These are phyloP conservation scores for Hyles lineata DNA, from an alignment of 2,888 invertebrate species.

Conservation along the genomic window DNA sequence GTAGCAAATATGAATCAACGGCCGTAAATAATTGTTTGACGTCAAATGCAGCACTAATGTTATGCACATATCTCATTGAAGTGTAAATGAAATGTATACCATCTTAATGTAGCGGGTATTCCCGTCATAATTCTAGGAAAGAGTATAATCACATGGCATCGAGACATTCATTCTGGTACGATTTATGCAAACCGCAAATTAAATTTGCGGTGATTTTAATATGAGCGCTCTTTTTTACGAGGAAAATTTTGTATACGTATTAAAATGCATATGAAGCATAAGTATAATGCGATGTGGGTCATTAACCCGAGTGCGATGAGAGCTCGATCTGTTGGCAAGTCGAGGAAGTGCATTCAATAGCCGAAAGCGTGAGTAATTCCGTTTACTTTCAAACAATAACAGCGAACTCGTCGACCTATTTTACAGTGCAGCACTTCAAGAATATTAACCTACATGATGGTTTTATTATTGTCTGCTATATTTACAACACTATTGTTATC, in stretches of 20 bases:
- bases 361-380: slow-evolving; percentile 65
- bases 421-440: slow-evolving; percentile 31
- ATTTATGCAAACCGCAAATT: slow-evolving; percentile 14
- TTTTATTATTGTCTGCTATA: slow-evolving; percentile 13
- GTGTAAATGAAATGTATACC: not conserved
- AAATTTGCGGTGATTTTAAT: slow-evolving; percentile 1
- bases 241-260: slow-evolving; percentile 11
- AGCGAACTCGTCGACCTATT: slow-evolving; percentile 35
- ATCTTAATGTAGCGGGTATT: slow-evolving; percentile 1
- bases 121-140: slow-evolving; percentile 2
- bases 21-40: not conserved
- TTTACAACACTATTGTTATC: not conserved
- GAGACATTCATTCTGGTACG: slow-evolving; percentile 12
- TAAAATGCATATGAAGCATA: slow-evolving; percentile 27
- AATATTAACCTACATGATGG: slow-evolving; percentile 21
- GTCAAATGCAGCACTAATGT: not conserved
- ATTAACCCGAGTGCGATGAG: slow-evolving; percentile 50
- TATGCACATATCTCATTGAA: not conserved
- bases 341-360: slow-evolving; percentile 57
- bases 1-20: not conserved
- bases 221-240: slow-evolving; percentile 10
- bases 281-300: slow-evolving; percentile 49
- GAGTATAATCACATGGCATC: slow-evolving; percentile 1
- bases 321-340: slow-evolving; percentile 40
- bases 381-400: slow-evolving; percentile 48